Conservation (phyloP, 2,888 invertebrate species). For the Drosophila incognita region DNA sequence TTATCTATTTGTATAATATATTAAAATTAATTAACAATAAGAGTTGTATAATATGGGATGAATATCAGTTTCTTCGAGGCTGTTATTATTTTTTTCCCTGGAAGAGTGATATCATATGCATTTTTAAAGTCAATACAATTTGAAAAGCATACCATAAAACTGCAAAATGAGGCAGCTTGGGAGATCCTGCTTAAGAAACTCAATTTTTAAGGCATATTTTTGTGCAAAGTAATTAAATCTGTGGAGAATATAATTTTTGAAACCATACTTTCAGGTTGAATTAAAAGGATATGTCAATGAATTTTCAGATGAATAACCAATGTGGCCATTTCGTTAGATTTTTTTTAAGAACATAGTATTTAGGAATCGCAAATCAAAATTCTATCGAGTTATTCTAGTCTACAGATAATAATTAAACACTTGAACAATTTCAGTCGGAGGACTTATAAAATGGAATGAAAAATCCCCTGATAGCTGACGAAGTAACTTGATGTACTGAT, state of each 20-base stretch:
- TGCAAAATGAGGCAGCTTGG: background rate
- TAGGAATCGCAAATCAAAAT: too few species aligned
- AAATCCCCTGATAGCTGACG: too few species aligned
- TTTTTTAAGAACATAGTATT: too few species aligned
- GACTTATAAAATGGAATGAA: too few species aligned
- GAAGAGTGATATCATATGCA: too few species aligned
- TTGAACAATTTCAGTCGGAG: too few species aligned
- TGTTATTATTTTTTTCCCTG: background rate
- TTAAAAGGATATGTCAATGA: background rate
- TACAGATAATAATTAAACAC: too few species aligned
- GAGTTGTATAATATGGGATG: background rate
- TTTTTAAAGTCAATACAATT: too few species aligned
- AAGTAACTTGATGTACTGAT: background rate
- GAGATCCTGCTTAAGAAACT: background rate
- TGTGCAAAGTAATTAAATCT: background rate
- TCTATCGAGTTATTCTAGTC: too few species aligned
- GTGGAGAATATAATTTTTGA: background rate
- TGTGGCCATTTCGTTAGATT: background rate
- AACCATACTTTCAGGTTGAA: background rate
- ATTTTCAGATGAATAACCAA: background rate
- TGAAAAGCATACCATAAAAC: too few species aligned
- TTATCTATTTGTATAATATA: too few species aligned
- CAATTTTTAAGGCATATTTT: background rate
- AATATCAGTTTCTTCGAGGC: background rate
- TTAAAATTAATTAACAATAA: background rate